Base-by-base conservation (phyloP, 2,113 vertebrate genomes). In the Platycercus adscitus region DNA sequence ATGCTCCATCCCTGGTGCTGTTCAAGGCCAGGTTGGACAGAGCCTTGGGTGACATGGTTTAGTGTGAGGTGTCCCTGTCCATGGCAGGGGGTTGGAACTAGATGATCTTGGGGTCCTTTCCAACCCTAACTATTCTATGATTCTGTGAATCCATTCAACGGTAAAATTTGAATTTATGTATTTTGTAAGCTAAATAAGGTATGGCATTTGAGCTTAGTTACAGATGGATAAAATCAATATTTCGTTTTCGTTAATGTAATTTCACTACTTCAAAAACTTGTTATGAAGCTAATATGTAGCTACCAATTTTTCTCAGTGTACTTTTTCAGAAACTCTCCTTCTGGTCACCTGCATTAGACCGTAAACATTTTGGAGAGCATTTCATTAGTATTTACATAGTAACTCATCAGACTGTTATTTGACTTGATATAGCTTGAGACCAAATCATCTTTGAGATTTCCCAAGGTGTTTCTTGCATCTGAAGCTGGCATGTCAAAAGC, bases 321-420 rank as follows among this genome's bases (percentile, higher is more conserved):
- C 65, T 64, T 87, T 41, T 55, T 89, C 84, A 87, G 77, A 47
- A 35, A 61, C 13, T 64, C 52, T 91, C 47, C 78, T 93, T 84
- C 72, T 95, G 93, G 89, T 94, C 93, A 97, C 84, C 87, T 89
- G 84, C 41, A 39, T 79, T 80, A 92, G 70, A 78, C 84, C 37
- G 89, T 95, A 96, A 95, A 95, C 95, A 95, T 95, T 95, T 95
- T 5, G 11, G 87, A 95, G 63, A 89, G 75, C 58, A 89, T 95
- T 96, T 95, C 81, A 93, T 97, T 96, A 96, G 91, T 91, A 88
- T 95, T 96, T 97, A 58, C 81, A 80, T 77, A 82, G 70, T 85
- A 53, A 76, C 81, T 94, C 81, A 87, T 97, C 91, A 94, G 81
- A 58, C 44, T 73, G 20, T 95, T 91, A 84, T 95, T 91, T 87